These are phyloP conservation scores for Enteromius anoplus DNA, from an alignment of 2,797 vertebrate species.

Conservation along the genomic window DNA sequence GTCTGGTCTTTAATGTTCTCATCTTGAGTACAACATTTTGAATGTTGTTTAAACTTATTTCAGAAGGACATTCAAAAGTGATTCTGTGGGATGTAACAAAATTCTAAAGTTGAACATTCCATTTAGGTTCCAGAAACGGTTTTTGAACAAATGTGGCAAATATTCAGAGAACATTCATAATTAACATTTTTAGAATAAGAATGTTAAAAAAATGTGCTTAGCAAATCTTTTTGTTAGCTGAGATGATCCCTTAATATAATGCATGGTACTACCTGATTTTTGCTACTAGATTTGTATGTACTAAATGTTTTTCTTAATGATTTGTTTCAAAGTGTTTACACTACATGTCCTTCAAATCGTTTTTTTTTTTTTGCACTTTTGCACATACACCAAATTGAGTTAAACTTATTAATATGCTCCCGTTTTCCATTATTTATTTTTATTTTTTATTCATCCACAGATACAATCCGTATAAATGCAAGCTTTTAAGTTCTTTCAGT, in stretches of 20 bases:
- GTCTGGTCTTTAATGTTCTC: not conserved
- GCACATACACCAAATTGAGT: not conserved
- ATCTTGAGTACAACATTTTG: too few species aligned
- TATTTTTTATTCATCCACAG: not conserved
- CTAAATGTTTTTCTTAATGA: not conserved
- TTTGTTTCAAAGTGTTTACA: not conserved
- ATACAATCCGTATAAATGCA: not conserved
- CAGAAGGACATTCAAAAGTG: not conserved
- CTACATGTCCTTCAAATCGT: not conserved
- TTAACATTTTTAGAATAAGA: not conserved
- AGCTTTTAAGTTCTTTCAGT: not conserved
- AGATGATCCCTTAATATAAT: not conserved
- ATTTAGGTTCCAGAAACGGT: not conserved
- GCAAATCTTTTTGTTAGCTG: not conserved
- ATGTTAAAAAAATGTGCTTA: not conserved
- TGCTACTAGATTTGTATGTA: not conserved
- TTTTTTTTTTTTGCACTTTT: not conserved
- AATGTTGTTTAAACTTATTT: not conserved
- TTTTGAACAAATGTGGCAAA: not conserved
- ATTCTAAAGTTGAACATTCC: not conserved
- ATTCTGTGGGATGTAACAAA: not conserved
- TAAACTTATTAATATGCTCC: not conserved
- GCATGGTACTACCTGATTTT: not conserved
- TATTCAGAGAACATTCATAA: not conserved
- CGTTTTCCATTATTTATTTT: not conserved